Conservation (phyloP, 2,888 invertebrate genomes). For the Drosophila siamana region DNA sequence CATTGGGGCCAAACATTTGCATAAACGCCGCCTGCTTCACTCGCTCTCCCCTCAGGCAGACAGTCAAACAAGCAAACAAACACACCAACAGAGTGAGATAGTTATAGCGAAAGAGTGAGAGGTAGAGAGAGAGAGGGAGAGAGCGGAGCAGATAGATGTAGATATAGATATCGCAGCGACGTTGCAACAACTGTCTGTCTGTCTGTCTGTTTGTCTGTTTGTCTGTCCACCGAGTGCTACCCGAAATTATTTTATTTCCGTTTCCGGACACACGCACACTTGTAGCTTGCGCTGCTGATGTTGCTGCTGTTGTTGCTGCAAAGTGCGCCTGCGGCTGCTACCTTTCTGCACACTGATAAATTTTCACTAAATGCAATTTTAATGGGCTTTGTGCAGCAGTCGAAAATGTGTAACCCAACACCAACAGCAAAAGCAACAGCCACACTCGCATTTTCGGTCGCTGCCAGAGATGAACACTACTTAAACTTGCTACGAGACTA, state of each 20-base stretch:
- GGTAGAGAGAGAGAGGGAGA: constrained; percentile 3
- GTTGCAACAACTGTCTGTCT: constrained; percentile 44
- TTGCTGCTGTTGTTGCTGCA: constrained; percentile 30
- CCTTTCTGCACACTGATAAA: constrained; percentile 72
- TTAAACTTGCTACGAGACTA: constrained; percentile 17
- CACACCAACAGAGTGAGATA: constrained; percentile 19
- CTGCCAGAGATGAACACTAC: constrained; percentile 41
- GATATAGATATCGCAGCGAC: constrained; percentile 29
- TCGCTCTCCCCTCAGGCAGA: constrained; percentile 21
- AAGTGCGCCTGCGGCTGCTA: constrained; percentile 72
- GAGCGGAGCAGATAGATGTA: constrained; percentile 3
- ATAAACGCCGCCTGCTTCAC: constrained; percentile 65
- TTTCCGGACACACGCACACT: constrained; percentile 70
- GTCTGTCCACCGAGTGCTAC: constrained; percentile 39
- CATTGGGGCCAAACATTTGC: constrained; percentile 74
- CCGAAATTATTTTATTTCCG: constrained; percentile 81
- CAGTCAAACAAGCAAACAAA: constrained; percentile 35
- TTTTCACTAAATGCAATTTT: constrained; percentile 80
- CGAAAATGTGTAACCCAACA: constrained; percentile 42
- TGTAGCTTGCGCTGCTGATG: neutral
- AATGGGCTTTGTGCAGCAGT: constrained; percentile 63
- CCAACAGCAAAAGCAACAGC: constrained; percentile 10
- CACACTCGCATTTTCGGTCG: constrained; percentile 7
- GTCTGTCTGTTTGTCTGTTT: constrained; percentile 14
- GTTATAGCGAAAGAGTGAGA: constrained; percentile 5